A percentile compares a stretch with the other conserved stretches of the same genome.
phyloP scores from a whole-genome alignment of 30 jellyfish, hydroid and myxozoan species.

The Morbakka virulenta region DNA sequence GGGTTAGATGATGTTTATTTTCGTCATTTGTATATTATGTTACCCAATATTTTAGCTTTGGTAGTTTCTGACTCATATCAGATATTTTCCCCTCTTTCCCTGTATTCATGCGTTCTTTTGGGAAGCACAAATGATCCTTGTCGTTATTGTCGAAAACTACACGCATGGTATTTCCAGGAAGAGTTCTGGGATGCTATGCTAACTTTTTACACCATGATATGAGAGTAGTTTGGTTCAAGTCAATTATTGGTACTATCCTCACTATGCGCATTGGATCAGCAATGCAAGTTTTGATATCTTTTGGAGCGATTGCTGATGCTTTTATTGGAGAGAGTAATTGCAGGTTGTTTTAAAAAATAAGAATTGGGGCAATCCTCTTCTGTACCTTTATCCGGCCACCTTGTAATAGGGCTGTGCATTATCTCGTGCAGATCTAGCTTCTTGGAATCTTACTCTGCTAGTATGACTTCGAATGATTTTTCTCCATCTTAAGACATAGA shows the following conservation, averaged over 20 bases:
- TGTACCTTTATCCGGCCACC: constrained; percentile 48
- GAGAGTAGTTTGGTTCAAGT: constrained; percentile 22
- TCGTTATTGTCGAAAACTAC: constrained; percentile 8
- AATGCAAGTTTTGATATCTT: constrained; percentile 17
- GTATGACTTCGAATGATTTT: constrained; percentile 6
- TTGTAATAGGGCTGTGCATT: constrained; percentile 47
- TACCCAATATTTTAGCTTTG: background rate
- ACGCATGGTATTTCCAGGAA: constrained; percentile 38
- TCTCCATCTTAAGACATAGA: constrained; percentile 24
- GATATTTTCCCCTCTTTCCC: constrained; percentile 40
- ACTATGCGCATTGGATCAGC: constrained; percentile 46
- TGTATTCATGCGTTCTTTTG: constrained; percentile 35
- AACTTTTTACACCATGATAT: constrained; percentile 17
- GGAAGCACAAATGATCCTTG: constrained; percentile 24
- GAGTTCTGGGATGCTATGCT: constrained; percentile 29
- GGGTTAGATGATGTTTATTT: constrained; percentile 14
- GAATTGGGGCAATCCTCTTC: constrained; percentile 27
- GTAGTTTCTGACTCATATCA: no score
- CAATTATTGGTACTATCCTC: constrained; percentile 42
- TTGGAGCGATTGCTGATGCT: constrained; percentile 26
- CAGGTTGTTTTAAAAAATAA: constrained; percentile 11
- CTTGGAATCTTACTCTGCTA: constrained; percentile 7
- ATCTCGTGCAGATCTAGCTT: constrained; percentile 24
- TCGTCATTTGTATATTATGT: background rate
- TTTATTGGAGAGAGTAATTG: constrained; percentile 21